Percentiles rank a stretch among this genome's conserved stretches.
phyloP scores from a whole-genome alignment of 2,888 invertebrate genomes.

The Lasioglossum vierecki region DNA sequence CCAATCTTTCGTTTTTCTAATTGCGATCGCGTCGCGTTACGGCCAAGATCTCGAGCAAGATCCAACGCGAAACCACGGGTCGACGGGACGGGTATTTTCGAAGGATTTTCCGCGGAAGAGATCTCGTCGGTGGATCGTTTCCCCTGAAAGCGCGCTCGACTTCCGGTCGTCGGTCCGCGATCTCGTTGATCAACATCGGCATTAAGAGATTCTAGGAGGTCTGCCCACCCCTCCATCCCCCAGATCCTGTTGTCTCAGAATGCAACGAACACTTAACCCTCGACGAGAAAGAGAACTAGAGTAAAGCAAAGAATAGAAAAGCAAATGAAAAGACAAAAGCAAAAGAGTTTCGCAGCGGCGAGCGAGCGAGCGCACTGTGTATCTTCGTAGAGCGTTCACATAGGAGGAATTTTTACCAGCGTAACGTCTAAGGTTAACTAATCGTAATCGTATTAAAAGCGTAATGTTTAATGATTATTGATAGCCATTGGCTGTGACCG shows the following conservation, averaged over 20 bases:
- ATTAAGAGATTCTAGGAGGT: neutral
- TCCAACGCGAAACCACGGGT: neutral
- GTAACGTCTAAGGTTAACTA: constrained; percentile 69
- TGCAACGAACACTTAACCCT: constrained; percentile 12
- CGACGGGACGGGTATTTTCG: neutral
- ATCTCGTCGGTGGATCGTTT: constrained; percentile 27
- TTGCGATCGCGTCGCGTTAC: constrained; percentile 4
- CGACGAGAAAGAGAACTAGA: too few species aligned
- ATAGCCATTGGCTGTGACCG: constrained; percentile 84
- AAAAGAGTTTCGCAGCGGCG: constrained; percentile 11
- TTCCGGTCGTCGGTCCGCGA: neutral
- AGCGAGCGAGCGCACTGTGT: constrained; percentile 25
- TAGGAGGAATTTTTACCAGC: constrained; percentile 64
- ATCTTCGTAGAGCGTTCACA: constrained; percentile 54
- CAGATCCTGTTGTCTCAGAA: neutral
- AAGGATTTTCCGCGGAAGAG: neutral
- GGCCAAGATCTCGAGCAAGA: neutral
- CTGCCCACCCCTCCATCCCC: neutral
- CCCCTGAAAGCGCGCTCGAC: neutral
- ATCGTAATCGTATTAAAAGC: constrained; percentile 70
- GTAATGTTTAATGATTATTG: constrained; percentile 71
- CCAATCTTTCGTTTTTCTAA: neutral
- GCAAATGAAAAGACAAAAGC: neutral
- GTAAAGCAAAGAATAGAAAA: neutral
- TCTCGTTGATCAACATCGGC: neutral